Evolutionary conservation across 1,140 invertebrate species (phyloP).

Genomic region (Zaprionus inermis): DNA sequence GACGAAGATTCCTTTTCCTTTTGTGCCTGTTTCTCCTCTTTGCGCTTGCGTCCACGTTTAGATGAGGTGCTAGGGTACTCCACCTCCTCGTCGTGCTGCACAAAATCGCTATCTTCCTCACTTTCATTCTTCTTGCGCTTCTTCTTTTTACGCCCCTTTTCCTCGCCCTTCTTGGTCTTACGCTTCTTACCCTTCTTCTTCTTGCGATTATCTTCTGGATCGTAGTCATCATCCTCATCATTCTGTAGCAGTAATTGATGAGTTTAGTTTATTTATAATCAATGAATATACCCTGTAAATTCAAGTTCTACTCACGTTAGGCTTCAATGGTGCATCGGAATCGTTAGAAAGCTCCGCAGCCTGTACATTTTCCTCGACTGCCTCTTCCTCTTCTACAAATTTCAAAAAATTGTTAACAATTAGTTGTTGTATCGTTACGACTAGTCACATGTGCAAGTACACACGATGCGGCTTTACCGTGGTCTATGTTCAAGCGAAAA

Average conservation of each 20-base stretch:
- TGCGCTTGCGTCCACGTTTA: conserved; percentile 85
- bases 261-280: neutral
- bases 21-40: conserved; percentile 85
- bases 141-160: conserved; percentile 96
- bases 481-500: conserved; percentile 47
- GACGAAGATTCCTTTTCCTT: conserved; percentile 82
- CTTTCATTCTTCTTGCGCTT: conserved; percentile 97
- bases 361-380: conserved; percentile 73
- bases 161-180: conserved; percentile 93
- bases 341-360: conserved; percentile 80
- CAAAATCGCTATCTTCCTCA: conserved; percentile 93
- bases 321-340: conserved; percentile 79
- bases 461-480: conserved; percentile 28
- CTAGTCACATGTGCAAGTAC: conserved; percentile 19
- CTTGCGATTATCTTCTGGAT: conserved; percentile 92
- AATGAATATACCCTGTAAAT: neutral
- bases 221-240: conserved; percentile 94
- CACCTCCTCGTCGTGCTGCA: conserved; percentile 88
- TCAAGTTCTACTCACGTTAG: conserved; percentile 67
- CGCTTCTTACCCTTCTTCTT: conserved; percentile 96
- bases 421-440: neutral
- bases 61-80: conserved; percentile 85
- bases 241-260: conserved; percentile 70
- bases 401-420: conserved; percentile 33
- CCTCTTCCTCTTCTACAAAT: conserved; percentile 79